Base-by-base conservation (phyloP, 2,113 vertebrate genomes). In the Acrocephalus kingi region DNA sequence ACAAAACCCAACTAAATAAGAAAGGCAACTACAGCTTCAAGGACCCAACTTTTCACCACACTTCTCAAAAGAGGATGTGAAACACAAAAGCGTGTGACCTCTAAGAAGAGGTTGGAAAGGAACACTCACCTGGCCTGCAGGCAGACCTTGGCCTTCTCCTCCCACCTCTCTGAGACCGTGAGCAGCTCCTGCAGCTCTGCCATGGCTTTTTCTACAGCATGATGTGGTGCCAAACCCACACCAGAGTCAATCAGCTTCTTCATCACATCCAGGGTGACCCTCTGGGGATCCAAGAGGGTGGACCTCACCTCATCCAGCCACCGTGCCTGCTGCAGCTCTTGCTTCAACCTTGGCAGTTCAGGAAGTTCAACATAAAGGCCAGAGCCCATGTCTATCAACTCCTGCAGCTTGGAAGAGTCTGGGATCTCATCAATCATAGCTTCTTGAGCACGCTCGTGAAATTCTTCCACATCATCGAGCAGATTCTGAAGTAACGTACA, bases 191-290 rank as follows among this genome's bases (percentile, higher is more conserved):
- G 99, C 43, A 99, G 98, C 86, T 99, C 99, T 9, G 98, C 99
- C 99, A 99, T 99, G 69, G 99, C 99, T 92, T 99, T 99, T 97
- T 99, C 99, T 77, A 99, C 99, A 10, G 99, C 99, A 3, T 99
- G 99, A 83, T 99, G 99, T 3, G 99, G 99, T 27, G 99, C 99
- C 96, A 99, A 97, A 20, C 99, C 99, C 78, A 99, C 99, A 9
- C 99, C 99, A 0, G 99, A 99, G 97, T 99, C 99, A 51, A 99
- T 99, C 69, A 99, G 97, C 84, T 99, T 98, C 98, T 99, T 99
- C 99, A 99, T 99, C 72, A 99, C 97, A 97, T 99, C 99, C 94
- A 99, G 96, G 43, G 99, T 99, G 96, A 99, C 98, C 18, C 99
- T 98, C 35, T 99, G 99, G 24, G 99, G 99, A 88, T 99, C 99